Evolutionary conservation across 2,113 vertebrate species (phyloP).

Genomic region (Scomber scombrus): DNA sequence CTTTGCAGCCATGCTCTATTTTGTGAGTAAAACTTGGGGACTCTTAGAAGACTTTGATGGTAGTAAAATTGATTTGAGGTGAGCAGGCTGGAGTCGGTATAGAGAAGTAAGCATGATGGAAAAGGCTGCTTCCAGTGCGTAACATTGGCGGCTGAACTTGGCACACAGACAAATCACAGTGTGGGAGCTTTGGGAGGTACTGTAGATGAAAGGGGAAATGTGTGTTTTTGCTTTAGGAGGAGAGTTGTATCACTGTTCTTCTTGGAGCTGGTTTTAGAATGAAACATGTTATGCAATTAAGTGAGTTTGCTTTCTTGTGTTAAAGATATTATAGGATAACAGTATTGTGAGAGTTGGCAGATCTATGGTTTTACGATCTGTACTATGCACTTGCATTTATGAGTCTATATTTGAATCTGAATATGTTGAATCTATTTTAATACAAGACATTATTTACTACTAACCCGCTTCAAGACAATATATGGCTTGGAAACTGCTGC

Average conservation of each 20-base stretch:
- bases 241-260: constrained; percentile 36
- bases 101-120: constrained; percentile 36
- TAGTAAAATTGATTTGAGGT: constrained; percentile 45
- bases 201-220: constrained; percentile 49
- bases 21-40: constrained; percentile 15
- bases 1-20: constrained; percentile 7
- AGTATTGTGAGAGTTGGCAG: neutral
- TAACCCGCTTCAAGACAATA: constrained; percentile 9
- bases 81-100: constrained; percentile 31
- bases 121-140: constrained; percentile 30
- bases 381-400: constrained; percentile 15
- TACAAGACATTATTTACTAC: neutral
- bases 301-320: constrained; percentile 36
- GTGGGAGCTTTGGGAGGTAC: constrained; percentile 53
- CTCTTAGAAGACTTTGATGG: constrained; percentile 38
- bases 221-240: constrained; percentile 46
- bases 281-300: constrained; percentile 20
- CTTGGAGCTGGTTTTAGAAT: constrained; percentile 38
- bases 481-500: constrained; percentile 14
- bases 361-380: neutral
- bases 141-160: constrained; percentile 43
- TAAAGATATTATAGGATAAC: constrained; percentile 7
- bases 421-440: constrained; percentile 8
- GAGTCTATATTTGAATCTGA: constrained; percentile 1
- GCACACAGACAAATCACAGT: constrained; percentile 48